phyloP scores from a whole-genome alignment of 2,888 invertebrate species.

The Smittia sp. region DNA sequence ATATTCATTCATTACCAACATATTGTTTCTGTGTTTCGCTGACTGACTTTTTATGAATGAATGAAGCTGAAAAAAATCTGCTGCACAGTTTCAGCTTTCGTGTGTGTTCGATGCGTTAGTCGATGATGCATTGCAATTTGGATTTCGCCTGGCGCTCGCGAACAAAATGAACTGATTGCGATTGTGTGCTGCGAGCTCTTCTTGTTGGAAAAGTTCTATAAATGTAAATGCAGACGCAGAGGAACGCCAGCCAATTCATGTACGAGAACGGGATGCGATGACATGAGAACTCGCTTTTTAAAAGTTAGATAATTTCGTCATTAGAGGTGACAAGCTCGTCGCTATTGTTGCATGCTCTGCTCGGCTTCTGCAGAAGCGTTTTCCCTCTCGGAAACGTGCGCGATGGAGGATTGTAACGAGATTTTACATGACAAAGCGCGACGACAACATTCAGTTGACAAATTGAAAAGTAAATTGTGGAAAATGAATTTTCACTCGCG shows the following conservation, averaged over 20 bases:
- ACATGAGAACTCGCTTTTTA: no score
- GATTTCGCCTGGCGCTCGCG: constrained; percentile 19
- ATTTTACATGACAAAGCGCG: not conserved
- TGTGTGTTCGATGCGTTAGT: not conserved
- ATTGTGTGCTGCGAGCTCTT: not conserved
- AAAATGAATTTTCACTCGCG: constrained; percentile 12
- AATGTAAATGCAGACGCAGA: not conserved
- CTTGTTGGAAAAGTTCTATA: not conserved
- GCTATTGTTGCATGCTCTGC: constrained; percentile 3
- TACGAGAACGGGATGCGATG: no score
- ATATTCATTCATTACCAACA: constrained; percentile 25
- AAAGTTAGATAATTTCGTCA: constrained; percentile 16
- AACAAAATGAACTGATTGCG: not conserved
- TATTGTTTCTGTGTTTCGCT: constrained; percentile 23
- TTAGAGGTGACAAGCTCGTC: not conserved
- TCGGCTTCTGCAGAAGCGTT: not conserved
- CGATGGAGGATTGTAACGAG: not conserved
- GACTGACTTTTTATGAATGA: constrained; percentile 22
- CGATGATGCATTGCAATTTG: constrained; percentile 6
- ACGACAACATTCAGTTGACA: constrained; percentile 11
- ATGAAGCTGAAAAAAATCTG: constrained; percentile 5
- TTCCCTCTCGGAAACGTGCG: not conserved
- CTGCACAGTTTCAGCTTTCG: not conserved
- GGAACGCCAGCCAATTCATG: not conserved
- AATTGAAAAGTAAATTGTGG: constrained; percentile 35